A percentile compares a stretch with the other conserved stretches of the same genome.
Conservation (phyloP, 2,797 vertebrate species). For the Syngnathus rostellatus region DNA sequence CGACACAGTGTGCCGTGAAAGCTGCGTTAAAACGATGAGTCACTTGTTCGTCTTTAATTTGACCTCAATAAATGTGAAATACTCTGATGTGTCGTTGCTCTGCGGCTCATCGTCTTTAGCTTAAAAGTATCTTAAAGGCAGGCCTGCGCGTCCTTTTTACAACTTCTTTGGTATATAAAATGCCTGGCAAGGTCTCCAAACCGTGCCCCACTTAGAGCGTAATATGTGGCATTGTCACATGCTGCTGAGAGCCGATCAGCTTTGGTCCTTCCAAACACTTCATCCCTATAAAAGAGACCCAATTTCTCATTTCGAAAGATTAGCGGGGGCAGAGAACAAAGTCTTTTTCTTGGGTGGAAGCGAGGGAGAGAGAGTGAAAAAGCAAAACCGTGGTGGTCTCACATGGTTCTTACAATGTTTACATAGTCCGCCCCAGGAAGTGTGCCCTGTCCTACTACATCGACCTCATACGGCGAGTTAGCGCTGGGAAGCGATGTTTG, state of each 20-base stretch:
- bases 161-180: constrained; percentile 35
- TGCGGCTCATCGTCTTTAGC: constrained; percentile 11
- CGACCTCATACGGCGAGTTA: not conserved
- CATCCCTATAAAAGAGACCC: constrained; percentile 54
- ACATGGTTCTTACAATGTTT: constrained; percentile 58
- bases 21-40: not conserved
- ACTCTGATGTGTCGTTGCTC: constrained; percentile 12
- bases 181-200: constrained; percentile 40
- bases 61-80: constrained; percentile 24
- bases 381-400: constrained; percentile 47
- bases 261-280: constrained; percentile 56
- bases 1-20: not conserved
- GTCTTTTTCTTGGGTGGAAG: constrained; percentile 33
- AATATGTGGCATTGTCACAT: constrained; percentile 61
- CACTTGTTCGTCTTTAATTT: constrained; percentile 6
- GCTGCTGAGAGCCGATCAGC: constrained; percentile 56
- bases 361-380: constrained; percentile 21
- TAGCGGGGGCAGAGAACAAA: constrained; percentile 52
- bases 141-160: constrained; percentile 30
- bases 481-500: constrained; percentile 48
- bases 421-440: constrained; percentile 47
- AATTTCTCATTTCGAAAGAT: constrained; percentile 59
- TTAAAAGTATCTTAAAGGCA: constrained; percentile 7
- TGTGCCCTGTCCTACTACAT: constrained; percentile 33
- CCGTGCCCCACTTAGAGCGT: constrained; percentile 55